These are phyloP conservation scores for Ptyas mucosa DNA, from an alignment of 2,113 vertebrate species.

Conservation along the genomic window DNA sequence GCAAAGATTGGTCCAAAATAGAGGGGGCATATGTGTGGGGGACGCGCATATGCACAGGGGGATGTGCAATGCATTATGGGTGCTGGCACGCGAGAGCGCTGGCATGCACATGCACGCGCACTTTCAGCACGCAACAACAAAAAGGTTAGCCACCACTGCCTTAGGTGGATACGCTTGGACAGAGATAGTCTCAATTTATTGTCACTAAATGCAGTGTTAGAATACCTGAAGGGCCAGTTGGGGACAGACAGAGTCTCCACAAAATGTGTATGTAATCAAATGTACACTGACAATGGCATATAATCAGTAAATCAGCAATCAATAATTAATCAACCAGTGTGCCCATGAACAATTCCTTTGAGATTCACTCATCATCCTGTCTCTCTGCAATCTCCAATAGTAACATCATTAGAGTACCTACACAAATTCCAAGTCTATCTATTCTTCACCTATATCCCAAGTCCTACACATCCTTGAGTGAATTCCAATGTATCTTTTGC, in stretches of 20 bases:
- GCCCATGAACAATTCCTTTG: not conserved
- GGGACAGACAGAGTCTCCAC: not conserved
- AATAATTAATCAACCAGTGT: not conserved
- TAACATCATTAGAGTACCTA: not conserved
- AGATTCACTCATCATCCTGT: not conserved
- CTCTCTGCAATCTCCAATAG: not conserved
- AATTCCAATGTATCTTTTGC: not conserved
- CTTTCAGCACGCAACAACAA: no score
- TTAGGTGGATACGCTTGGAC: not conserved
- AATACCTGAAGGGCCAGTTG: not conserved
- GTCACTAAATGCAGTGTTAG: not conserved
- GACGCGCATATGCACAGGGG: no score
- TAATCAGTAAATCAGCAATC: not conserved
- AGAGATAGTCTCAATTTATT: not conserved
- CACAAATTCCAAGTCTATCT: not conserved
- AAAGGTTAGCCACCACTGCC: no score
- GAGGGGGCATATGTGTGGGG: no score
- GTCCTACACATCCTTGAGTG: not conserved
- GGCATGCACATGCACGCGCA: no score
- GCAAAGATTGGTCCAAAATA: no score
- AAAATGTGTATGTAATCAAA: not conserved
- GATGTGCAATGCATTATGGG: no score
- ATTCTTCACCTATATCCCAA: not conserved
- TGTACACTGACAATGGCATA: not conserved
- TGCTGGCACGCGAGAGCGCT: no score